A percentile compares a stretch with the other conserved stretches of the same genome.
phyloP scores from a whole-genome alignment of 2,888 invertebrate genomes.

The Morpho achilles region DNA sequence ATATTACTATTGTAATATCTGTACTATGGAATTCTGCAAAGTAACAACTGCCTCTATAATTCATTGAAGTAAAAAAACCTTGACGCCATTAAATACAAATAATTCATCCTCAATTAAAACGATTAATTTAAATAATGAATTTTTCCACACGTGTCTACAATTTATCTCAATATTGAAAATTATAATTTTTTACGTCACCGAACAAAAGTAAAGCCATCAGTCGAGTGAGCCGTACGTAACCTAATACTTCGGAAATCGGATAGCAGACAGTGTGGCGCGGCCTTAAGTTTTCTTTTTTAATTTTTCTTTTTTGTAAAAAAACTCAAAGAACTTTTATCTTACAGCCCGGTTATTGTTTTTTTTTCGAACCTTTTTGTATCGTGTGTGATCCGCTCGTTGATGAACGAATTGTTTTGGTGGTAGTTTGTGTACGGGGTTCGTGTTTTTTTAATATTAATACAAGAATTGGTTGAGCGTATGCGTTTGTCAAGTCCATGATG shows the following conservation, averaged over 20 bases:
- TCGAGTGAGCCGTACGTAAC: conserved; percentile 63
- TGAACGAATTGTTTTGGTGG: conserved; percentile 53
- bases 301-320: conserved; percentile 56
- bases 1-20: no score
- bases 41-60: no score
- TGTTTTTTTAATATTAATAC: conserved; percentile 25
- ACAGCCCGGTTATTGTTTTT: conserved; percentile 44
- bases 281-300: conserved; percentile 64
- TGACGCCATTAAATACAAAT: neutral
- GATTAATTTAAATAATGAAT: conserved; percentile 16
- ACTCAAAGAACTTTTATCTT: conserved; percentile 62
- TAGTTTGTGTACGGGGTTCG: conserved; percentile 37
- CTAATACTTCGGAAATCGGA: conserved; percentile 73
- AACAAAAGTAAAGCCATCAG: conserved; percentile 58
- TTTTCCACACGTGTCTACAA: conserved; percentile 36
- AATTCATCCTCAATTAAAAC: neutral
- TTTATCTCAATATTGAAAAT: conserved; percentile 66
- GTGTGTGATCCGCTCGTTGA: conserved; percentile 62
- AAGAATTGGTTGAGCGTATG: conserved; percentile 36
- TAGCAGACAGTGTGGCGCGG: conserved; percentile 79
- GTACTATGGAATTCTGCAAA: no score
- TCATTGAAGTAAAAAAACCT: no score
- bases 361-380: conserved; percentile 50
- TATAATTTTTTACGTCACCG: conserved; percentile 54
- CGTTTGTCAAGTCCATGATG: conserved; percentile 33